These are phyloP conservation scores for Mercenaria mercenaria DNA, from an alignment of 1,140 invertebrate species.

Conservation along the genomic window DNA sequence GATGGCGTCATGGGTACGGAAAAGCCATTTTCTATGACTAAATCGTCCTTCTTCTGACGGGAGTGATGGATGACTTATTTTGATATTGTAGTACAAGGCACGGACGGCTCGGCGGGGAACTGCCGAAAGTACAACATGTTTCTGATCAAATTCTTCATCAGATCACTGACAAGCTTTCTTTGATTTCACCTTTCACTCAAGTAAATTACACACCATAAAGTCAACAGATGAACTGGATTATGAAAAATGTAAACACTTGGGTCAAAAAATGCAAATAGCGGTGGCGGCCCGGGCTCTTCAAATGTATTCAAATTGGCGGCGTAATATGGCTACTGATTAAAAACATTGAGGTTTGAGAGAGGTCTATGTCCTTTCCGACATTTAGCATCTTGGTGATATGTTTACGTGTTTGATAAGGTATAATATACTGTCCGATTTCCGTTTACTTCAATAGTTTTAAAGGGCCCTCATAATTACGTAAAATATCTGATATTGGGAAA, in stretches of 20 bases:
- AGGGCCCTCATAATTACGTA: no score
- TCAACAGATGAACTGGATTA: slow-evolving; percentile 12
- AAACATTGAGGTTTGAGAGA: not conserved
- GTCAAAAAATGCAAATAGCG: slow-evolving; percentile 29
- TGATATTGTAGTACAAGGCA: not conserved
- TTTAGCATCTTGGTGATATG: not conserved
- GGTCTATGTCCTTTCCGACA: not conserved
- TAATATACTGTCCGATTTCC: no score
- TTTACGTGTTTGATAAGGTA: not conserved
- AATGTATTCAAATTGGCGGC: slow-evolving; percentile 26
- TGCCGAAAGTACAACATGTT: not conserved
- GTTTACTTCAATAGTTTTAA: no score
- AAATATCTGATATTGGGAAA: no score
- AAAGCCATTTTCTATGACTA: no score
- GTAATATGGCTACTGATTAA: slow-evolving; percentile 4
- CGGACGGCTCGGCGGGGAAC: not conserved
- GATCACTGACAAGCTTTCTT: not conserved
- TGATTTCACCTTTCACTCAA: not conserved
- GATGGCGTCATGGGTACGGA: no score
- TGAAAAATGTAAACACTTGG: slow-evolving; percentile 11
- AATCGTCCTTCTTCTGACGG: not conserved
- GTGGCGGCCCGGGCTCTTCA: slow-evolving; percentile 3
- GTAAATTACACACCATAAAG: slow-evolving; percentile 21
- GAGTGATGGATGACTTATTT: not conserved
- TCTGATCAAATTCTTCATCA: not conserved